Percentiles rank a stretch among this genome's conserved stretches.
phyloP scores from a whole-genome alignment of 2,888 invertebrate species.

The Stramonita haemastoma region DNA sequence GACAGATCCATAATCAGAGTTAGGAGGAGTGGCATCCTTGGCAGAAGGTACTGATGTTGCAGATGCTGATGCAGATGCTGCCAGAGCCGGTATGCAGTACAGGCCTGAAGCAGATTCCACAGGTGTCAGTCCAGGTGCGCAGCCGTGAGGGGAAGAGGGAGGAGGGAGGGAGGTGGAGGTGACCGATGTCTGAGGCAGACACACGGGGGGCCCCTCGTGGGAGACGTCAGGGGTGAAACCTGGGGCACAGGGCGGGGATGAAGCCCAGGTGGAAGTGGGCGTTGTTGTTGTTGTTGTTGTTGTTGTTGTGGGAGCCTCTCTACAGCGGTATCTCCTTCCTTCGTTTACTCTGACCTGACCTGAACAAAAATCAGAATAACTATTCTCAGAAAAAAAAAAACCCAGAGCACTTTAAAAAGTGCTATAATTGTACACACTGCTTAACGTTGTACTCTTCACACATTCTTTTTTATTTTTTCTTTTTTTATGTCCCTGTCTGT shows the following conservation, averaged over 20 bases:
- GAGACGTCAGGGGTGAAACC: neutral
- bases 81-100: neutral
- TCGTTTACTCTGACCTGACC: neutral
- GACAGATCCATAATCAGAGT: neutral
- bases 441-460: neutral
- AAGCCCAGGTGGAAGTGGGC: neutral
- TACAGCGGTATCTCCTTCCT: conserved; percentile 10
- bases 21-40: neutral
- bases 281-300: neutral
- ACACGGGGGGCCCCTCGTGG: conserved; percentile 4
- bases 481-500: too few species aligned
- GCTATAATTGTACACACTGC: neutral
- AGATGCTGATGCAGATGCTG: neutral
- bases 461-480: neutral
- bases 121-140: conserved; percentile 28
- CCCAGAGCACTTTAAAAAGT: neutral
- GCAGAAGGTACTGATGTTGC: neutral
- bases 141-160: neutral
- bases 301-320: neutral
- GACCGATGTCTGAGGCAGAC: neutral
- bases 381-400: neutral
- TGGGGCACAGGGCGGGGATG: neutral
- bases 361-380: neutral
- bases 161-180: conserved; percentile 20
- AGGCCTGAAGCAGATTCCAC: conserved; percentile 12